phyloP scores from a whole-genome alignment of 2,797 vertebrate species.

The Liasis olivaceus region DNA sequence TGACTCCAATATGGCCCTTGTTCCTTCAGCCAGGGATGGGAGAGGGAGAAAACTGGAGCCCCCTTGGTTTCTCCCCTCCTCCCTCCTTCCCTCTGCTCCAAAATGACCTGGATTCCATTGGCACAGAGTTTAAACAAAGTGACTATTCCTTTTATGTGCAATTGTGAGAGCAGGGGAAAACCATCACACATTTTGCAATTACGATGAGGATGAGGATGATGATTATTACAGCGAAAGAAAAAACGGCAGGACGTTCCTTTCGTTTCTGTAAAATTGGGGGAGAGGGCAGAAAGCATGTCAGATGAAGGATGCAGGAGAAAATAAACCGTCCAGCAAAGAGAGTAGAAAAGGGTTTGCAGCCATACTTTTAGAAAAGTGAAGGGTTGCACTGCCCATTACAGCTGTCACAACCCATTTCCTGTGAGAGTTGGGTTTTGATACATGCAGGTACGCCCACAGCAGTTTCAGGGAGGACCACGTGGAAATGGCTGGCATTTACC shows the following conservation, averaged over 20 bases:
- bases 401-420: neutral
- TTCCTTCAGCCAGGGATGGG: neutral
- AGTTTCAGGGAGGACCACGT: neutral
- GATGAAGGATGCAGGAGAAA: neutral
- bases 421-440: neutral
- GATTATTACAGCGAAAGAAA: neutral
- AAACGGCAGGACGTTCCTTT: neutral
- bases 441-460: neutral
- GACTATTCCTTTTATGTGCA: constrained; percentile 3
- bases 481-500: neutral
- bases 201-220: neutral
- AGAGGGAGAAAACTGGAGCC: neutral
- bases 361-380: neutral
- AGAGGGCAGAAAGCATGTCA: neutral
- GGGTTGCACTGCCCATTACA: neutral
- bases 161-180: neutral
- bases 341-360: neutral
- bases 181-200: neutral
- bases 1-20: neutral
- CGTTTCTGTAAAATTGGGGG: neutral
- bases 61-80: constrained; percentile 9
- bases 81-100: neutral
- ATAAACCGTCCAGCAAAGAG: neutral
- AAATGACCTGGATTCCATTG: neutral
- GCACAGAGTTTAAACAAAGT: constrained; percentile 12